Percentiles rank a stretch among this genome's conserved stretches.
These are phyloP conservation scores for Pongo abelii DNA, from an alignment of 2,113 vertebrate species.

Conservation along the genomic window DNA sequence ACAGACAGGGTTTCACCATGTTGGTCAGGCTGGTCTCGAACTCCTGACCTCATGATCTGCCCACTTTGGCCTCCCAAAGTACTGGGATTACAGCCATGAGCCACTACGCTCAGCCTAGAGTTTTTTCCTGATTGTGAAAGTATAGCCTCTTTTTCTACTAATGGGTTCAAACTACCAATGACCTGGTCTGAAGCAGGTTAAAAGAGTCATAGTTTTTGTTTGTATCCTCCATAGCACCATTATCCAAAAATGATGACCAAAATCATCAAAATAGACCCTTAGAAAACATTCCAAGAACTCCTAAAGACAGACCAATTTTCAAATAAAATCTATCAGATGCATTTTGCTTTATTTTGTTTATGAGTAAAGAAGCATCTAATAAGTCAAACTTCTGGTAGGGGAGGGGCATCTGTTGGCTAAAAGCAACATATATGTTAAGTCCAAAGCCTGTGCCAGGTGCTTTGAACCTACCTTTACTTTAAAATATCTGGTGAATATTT, in stretches of 20 bases:
- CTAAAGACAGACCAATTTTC: not conserved
- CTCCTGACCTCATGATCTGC: no score
- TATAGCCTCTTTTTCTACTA: not conserved
- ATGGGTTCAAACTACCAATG: not conserved
- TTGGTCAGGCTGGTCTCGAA: no score
- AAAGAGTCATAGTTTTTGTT: not conserved
- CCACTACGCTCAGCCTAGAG: no score
- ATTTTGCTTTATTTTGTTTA: constrained; percentile 5
- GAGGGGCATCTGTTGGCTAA: not conserved
- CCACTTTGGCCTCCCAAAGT: no score
- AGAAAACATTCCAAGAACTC: not conserved
- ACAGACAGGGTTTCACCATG: no score
- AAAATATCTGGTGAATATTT: not conserved
- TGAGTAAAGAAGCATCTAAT: not conserved
- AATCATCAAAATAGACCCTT: not conserved
- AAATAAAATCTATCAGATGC: not conserved
- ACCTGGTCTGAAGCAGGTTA: not conserved
- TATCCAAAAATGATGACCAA: not conserved
- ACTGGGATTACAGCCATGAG: no score
- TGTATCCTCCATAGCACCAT: not conserved
- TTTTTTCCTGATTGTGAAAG: not conserved
- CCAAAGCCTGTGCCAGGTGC: not conserved
- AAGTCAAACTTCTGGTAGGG: not conserved
- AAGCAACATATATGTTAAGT: not conserved
- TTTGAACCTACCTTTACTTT: constrained; percentile 4